Conservation (phyloP, 2,888 invertebrate genomes). For the Rhamphomyia laevipes region DNA sequence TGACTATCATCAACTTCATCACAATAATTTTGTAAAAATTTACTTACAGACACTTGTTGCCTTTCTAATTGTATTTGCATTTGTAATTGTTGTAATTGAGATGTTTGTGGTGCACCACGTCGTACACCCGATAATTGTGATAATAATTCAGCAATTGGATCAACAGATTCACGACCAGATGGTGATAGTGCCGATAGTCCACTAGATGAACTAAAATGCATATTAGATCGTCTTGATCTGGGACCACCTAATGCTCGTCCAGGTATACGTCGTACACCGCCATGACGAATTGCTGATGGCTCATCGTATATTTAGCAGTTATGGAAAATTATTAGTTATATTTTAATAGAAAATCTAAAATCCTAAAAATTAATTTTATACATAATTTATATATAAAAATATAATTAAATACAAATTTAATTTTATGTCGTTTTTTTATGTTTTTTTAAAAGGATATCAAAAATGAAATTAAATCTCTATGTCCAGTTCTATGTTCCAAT, state of each 20-base stretch:
- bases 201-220: conserved; percentile 87
- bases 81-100: conserved; percentile 84
- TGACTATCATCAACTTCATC: not conserved
- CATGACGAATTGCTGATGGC: conserved; percentile 65
- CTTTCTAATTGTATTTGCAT: conserved; percentile 89
- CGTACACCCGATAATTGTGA: conserved; percentile 92
- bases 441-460: conserved; percentile 69
- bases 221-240: conserved; percentile 78
- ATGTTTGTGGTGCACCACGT: conserved; percentile 50
- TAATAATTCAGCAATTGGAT: conserved; percentile 91
- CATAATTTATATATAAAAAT: not conserved
- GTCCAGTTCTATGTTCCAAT: conserved; percentile 81
- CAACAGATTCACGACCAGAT: conserved; percentile 81
- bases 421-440: conserved; percentile 12
- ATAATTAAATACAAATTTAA: no score
- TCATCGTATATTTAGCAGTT: conserved; percentile 60
- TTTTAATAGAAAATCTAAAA: not conserved
- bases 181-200: conserved; percentile 78
- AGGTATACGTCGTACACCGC: conserved; percentile 68
- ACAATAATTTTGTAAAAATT: not conserved
- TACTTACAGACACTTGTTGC: conserved; percentile 63
- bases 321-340: conserved; percentile 33
- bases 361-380: not conserved
- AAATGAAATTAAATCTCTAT: conserved; percentile 86
- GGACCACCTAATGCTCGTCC: conserved; percentile 61